Base-by-base conservation (phyloP, 2,888 invertebrate species). In the Bembecia ichneumoniformis region DNA sequence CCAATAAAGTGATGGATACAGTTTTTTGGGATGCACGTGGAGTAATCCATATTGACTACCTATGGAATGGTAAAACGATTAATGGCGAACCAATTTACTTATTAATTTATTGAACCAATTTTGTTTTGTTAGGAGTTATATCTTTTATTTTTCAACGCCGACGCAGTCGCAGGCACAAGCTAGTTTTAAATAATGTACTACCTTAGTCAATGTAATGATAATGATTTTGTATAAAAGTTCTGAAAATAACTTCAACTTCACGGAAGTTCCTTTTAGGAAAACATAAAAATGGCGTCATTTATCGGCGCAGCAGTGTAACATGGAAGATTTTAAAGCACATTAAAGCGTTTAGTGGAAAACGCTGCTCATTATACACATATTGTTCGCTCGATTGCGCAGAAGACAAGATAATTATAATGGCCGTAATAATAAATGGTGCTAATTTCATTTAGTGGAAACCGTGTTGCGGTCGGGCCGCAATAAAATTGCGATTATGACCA, bases 401-500 rank as follows among this genome's bases (percentile, higher is more conserved):
- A 59, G 54, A 62, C 56, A 52, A 55, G 59, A 64, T 71, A 67
- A 71, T 70, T 64, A 68, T 67, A 68, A 66, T 66, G 64, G 69
- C 58, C 61, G 59, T 62, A 65, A 64, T 66, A 63, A 63, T 68
- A 65, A 72, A 71, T 60, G 63, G 61, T 64, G 59, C 63, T 71
- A 69, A 69, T 70, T 68, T 60, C 56, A 67, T 65, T 68, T 60
- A 62, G 61, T 64, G 62, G 60, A 62, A 55, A 63, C 55, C 53
- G 55, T 59, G 68, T 67, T 65, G 66, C 60, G 66, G 68, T 63
- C 66, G 59, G 50, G 55, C 20, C 20, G 56, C 65, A 58, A 68
- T 73, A 74, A 72, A 72, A 67, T 59, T 60, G 60, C 58, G 64
- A 68, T 70, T 65, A 68, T 59, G 64, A 68, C 59, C 62, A 55